Conservation (phyloP, 2,888 invertebrate species). For the Pheosia gnoma region DNA sequence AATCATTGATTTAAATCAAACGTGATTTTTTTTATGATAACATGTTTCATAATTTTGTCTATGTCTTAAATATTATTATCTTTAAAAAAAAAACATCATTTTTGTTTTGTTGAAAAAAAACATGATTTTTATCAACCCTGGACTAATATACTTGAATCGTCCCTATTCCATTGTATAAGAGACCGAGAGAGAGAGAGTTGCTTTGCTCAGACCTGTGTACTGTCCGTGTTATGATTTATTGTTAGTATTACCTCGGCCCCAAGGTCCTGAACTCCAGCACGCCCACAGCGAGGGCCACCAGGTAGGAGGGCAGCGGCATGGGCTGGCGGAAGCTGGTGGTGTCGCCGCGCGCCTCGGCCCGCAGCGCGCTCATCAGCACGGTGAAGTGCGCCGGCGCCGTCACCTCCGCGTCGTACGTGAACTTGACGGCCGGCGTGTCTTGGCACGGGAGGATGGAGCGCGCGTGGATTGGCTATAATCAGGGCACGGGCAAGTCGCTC, state of each 20-base stretch:
- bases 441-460: slow-evolving; percentile 96
- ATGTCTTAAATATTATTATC: too few relatives aligned
- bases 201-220: not conserved
- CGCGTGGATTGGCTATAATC: slow-evolving; percentile 90
- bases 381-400: slow-evolving; percentile 89
- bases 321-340: slow-evolving; percentile 88
- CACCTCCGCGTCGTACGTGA: slow-evolving; percentile 90
- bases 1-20: too few relatives aligned
- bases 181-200: too few relatives aligned
- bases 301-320: slow-evolving; percentile 94
- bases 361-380: slow-evolving; percentile 94
- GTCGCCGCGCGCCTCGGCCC: slow-evolving; percentile 73
- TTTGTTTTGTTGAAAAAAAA: too few relatives aligned
- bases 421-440: slow-evolving; percentile 95
- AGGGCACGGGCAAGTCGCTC: too few relatives aligned
- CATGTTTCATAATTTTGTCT: too few relatives aligned
- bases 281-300: slow-evolving; percentile 95
- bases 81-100: too few relatives aligned
- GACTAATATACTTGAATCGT: too few relatives aligned
- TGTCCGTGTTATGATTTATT: too few relatives aligned
- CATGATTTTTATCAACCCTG: too few relatives aligned
- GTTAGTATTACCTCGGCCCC: slow-evolving; percentile 85
- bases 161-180: too few relatives aligned
- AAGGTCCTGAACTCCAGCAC: slow-evolving; percentile 89
- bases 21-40: too few relatives aligned